Conservation (phyloP, 2,888 invertebrate species). For the Acleris holmiana region DNA sequence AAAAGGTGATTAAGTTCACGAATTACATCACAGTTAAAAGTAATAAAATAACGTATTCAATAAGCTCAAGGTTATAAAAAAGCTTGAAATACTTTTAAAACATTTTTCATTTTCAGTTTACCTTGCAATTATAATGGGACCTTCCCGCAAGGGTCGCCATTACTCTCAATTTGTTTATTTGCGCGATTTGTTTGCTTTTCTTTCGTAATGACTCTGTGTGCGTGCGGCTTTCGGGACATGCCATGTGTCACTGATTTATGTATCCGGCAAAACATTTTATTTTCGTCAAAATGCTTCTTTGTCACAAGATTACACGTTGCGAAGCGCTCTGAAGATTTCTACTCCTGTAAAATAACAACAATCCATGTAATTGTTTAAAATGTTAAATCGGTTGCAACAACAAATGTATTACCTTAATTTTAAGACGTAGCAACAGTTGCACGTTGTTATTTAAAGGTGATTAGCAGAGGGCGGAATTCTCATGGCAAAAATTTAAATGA, state of each 20-base stretch:
- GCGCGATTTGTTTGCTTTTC: conserved; percentile 28
- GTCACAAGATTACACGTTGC: too few relatives aligned
- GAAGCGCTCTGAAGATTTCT: too few relatives aligned
- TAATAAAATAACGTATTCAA: too few relatives aligned
- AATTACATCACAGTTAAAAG: too few relatives aligned
- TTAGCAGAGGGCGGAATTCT: too few relatives aligned
- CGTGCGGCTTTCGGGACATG: conserved; percentile 3
- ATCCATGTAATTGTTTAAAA: background rate
- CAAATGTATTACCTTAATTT: too few relatives aligned
- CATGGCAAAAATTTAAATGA: too few relatives aligned
- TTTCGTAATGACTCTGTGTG: conserved; percentile 19
- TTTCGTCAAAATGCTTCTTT: background rate
- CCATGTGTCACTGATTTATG: conserved; percentile 17
- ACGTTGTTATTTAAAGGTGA: too few relatives aligned
- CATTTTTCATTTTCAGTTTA: conserved; percentile 5
- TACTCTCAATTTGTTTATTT: conserved; percentile 33
- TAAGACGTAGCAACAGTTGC: too few relatives aligned
- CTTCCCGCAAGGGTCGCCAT: conserved; percentile 20
- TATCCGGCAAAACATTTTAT: conserved; percentile 12
- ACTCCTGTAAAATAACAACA: background rate
- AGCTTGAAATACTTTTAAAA: conserved; percentile 3
- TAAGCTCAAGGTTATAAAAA: too few relatives aligned
- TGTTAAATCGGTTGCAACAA: too few relatives aligned
- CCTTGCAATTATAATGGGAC: conserved; percentile 27
- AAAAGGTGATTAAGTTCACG: too few relatives aligned